phyloP scores from a whole-genome alignment of 2,113 vertebrate genomes.

The Empidonax alnorum region DNA sequence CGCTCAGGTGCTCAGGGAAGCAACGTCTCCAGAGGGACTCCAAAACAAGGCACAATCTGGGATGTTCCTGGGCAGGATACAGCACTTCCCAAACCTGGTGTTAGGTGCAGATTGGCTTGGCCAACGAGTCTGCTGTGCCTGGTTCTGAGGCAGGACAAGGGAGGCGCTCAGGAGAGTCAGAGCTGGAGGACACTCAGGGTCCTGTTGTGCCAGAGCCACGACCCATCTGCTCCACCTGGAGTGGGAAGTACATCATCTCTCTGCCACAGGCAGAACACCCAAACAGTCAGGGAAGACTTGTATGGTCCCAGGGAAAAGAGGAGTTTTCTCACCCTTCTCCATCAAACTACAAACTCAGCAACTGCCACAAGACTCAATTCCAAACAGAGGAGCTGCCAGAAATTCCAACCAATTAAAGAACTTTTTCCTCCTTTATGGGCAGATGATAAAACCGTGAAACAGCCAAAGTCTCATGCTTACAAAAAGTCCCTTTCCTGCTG shows the following conservation, averaged over 20 bases:
- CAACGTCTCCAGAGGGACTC: not conserved
- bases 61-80: not conserved
- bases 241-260: not conserved
- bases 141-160: not conserved
- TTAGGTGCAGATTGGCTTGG: not conserved
- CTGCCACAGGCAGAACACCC: not conserved
- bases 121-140: not conserved
- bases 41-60: not conserved
- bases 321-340: not conserved
- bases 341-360: not conserved
- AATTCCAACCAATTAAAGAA: not conserved
- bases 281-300: not conserved
- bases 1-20: not conserved
- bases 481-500: not conserved
- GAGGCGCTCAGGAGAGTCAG: not conserved
- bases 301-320: not conserved
- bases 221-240: not conserved
- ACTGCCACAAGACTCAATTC: not conserved
- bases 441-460: not conserved
- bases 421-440: not conserved
- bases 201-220: not conserved
- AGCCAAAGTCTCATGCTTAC: not conserved
- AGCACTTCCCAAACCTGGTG: not conserved
- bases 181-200: not conserved
- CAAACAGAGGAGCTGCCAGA: not conserved